Base-by-base conservation (phyloP, 92 coral and sea anemone genomes). In the Meandrina meandrites region DNA sequence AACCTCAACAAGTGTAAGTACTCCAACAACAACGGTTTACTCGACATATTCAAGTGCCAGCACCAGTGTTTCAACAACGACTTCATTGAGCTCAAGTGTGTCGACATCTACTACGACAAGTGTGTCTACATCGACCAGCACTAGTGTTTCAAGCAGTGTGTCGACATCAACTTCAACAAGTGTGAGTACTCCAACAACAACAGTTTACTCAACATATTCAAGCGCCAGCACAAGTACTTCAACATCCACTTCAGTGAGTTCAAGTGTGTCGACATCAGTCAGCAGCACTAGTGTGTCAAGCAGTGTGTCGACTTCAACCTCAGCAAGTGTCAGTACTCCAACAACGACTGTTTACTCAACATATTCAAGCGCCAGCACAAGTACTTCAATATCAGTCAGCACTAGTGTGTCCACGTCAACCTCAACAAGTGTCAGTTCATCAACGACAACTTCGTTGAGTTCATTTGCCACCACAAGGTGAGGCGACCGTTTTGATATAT, bases 251-350 rank as follows among this genome's bases (percentile, higher is more conserved):
- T 48, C 53, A 48, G 67, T 45, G 48, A 79, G 70, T 32, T 57
- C 86, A 8, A 53, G 36, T 31, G 34, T 37, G 3, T 75, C 57
- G 10, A 75, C 79, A 40, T 75, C 79, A 34, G 79, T 47, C 0
- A 42, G n/a, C n/a, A 40, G 31, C 58, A 75, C 17, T 4, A 53
- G 82, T 79, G 50, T 32, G 24, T 76, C 80, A 19, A 57, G 83
- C 54, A 79, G 72, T 80, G 54, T 60, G 19, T 79, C 93, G 1
- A 82, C 91, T 0, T 74, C 90, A 0, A 70, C 79, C 47, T 67
- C 85, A 32, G 15, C 89, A 1, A 80, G 92, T 72, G 57, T 76
- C 1, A 86, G 87, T 45, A 37, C 78, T 6, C 18, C 74, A 30
- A 68, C 74, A n/a, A n/a, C 74, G 28, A 68, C 37, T 5, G 45